A percentile compares a stretch with the other conserved stretches of the same genome.
Conservation (phyloP, 2,113 vertebrate genomes). For the Semnopithecus entellus region DNA sequence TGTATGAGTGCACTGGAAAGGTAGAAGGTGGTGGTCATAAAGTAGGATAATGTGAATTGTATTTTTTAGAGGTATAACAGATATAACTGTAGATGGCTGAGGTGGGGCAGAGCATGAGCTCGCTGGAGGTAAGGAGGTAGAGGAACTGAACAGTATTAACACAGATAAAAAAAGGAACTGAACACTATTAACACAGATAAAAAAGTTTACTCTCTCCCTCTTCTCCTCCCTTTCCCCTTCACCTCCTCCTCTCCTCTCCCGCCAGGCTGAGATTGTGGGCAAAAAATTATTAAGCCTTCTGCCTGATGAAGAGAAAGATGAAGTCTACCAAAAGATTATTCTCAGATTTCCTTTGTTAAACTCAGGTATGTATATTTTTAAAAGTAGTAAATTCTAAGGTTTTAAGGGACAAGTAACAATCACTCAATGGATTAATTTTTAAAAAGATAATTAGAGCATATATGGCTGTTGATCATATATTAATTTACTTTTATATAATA, state of each 20-base stretch:
- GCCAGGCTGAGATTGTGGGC: conserved; percentile 94
- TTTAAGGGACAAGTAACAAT: conserved; percentile 42
- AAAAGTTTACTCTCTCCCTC: background rate
- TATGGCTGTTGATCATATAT: background rate
- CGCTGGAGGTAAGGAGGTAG: background rate
- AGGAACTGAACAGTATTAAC: background rate
- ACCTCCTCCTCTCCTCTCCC: background rate
- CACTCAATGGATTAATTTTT: background rate
- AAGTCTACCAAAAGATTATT: conserved; percentile 92
- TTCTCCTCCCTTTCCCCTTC: background rate
- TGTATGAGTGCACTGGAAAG: background rate
- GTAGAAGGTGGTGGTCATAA: background rate
- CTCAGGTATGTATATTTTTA: conserved; percentile 88
- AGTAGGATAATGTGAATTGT: background rate
- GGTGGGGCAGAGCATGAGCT: background rate
- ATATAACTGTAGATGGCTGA: background rate
- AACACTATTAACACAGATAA: background rate
- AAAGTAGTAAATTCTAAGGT: conserved; percentile 87
- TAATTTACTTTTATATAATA: conserved; percentile 18
- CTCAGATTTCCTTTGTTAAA: conserved; percentile 88
- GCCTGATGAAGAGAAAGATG: conserved; percentile 92
- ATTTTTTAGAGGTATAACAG: background rate
- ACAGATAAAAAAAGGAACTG: conserved; percentile 77
- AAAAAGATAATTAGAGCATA: background rate
- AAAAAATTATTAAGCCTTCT: conserved; percentile 96